These are phyloP conservation scores for Drosophila recens DNA, from an alignment of 2,888 invertebrate species.

Conservation along the genomic window DNA sequence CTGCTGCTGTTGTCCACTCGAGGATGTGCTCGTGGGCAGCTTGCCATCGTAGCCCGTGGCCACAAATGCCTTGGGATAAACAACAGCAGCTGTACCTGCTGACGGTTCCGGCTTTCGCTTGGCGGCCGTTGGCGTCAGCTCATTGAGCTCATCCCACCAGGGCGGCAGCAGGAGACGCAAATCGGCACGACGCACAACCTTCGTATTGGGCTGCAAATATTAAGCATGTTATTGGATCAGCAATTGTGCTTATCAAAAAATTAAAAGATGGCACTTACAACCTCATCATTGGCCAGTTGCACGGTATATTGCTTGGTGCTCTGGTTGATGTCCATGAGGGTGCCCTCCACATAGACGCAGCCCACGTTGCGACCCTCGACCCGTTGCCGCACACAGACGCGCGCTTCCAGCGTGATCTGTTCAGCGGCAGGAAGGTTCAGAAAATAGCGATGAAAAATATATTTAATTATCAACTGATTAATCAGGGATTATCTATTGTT, in stretches of 20 bases:
- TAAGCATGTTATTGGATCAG: neutral
- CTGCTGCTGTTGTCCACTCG: constrained; percentile 49
- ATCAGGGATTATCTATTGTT: neutral
- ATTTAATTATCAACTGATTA: neutral
- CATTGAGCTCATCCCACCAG: constrained; percentile 98
- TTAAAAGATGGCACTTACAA: constrained; percentile 80
- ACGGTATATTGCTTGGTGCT: constrained; percentile 90
- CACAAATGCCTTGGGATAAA: constrained; percentile 75
- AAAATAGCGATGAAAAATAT: neutral
- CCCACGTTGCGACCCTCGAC: constrained; percentile 87
- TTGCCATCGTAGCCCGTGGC: constrained; percentile 83
- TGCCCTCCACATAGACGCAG: constrained; percentile 93
- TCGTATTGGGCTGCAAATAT: constrained; percentile 55
- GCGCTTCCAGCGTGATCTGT: constrained; percentile 91
- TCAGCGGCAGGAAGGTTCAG: too few species aligned
- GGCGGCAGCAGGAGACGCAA: constrained; percentile 96
- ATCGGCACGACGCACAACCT: constrained; percentile 94
- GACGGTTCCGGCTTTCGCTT: constrained; percentile 45
- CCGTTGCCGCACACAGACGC: constrained; percentile 92
- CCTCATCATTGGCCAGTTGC: constrained; percentile 84
- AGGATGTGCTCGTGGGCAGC: constrained; percentile 56
- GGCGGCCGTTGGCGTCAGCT: constrained; percentile 84
- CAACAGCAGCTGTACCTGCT: constrained; percentile 53
- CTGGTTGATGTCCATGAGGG: constrained; percentile 89
- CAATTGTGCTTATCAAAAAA: neutral